A percentile compares a stretch with the other conserved stretches of the same genome.
Evolutionary conservation across 1,140 invertebrate genomes (phyloP).

Genomic region (Sinella curviseta): DNA sequence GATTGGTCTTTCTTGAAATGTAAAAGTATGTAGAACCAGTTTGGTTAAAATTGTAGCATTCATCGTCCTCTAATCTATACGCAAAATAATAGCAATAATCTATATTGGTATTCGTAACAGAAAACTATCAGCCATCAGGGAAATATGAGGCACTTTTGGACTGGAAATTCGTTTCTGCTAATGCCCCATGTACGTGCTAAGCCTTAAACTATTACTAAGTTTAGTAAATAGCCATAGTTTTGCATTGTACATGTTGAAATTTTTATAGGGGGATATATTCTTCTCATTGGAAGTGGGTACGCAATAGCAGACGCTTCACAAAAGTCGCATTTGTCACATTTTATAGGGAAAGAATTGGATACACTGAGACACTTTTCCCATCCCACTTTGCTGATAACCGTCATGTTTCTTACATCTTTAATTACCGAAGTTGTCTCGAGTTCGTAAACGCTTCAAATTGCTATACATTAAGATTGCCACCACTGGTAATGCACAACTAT

Average conservation of each 20-base stretch:
- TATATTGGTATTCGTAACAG: too few species aligned
- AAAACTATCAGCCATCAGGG: too few species aligned
- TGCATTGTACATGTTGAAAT: not conserved
- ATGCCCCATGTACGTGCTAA: constrained; percentile 64
- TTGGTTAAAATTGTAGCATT: constrained; percentile 69
- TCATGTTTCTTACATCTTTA: constrained; percentile 53
- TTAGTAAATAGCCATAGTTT: not conserved
- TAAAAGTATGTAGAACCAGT: constrained; percentile 62
- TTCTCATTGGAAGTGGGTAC: constrained; percentile 71
- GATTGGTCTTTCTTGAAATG: constrained; percentile 59
- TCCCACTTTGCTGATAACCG: constrained; percentile 51
- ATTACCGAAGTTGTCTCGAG: constrained; percentile 58
- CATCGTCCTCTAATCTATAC: too few species aligned
- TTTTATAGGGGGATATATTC: not conserved
- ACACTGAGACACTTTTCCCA: constrained; percentile 53
- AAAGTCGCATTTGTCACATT: constrained; percentile 70
- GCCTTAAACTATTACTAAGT: not conserved
- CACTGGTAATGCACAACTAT: constrained; percentile 5
- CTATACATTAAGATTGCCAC: constrained; percentile 50
- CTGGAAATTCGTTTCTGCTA: constrained; percentile 76
- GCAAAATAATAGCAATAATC: too few species aligned
- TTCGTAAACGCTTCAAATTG: too few species aligned
- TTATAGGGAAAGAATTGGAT: constrained; percentile 65
- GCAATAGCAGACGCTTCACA: constrained; percentile 81
- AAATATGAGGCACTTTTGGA: constrained; percentile 63